phyloP scores from a whole-genome alignment of 2,888 invertebrate species.

The Diploptera punctata region DNA sequence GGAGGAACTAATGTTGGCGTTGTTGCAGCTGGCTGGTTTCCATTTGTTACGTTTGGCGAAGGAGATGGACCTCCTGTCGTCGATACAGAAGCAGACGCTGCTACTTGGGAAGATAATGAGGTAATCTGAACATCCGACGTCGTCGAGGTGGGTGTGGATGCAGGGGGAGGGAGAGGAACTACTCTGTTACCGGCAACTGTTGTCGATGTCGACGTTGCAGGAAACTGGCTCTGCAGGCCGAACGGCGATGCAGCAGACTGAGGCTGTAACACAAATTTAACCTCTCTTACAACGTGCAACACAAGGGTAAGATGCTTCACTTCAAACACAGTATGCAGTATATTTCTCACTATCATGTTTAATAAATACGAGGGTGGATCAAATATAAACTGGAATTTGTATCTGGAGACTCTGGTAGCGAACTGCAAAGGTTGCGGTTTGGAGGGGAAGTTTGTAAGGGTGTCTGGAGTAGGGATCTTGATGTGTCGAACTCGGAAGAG shows the following conservation, averaged over 20 bases:
- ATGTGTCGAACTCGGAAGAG: too few relatives aligned
- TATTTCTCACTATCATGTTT: too few relatives aligned
- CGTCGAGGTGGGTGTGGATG: constrained; percentile 14
- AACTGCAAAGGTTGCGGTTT: too few relatives aligned
- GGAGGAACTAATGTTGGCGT: constrained; percentile 29
- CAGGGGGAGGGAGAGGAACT: constrained; percentile 30
- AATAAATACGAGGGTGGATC: too few relatives aligned
- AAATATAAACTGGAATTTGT: too few relatives aligned
- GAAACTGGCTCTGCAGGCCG: constrained; percentile 29
- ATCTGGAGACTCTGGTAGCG: too few relatives aligned
- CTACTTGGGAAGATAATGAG: constrained; percentile 9
- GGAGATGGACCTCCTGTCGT: constrained; percentile 33
- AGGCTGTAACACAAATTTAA: too few relatives aligned
- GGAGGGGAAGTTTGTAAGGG: too few relatives aligned
- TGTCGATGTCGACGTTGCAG: constrained; percentile 25
- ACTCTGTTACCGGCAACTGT: constrained; percentile 29
- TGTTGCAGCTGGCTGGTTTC: constrained; percentile 16
- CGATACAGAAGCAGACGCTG: constrained; percentile 23
- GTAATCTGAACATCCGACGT: neutral
- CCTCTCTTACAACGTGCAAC: too few relatives aligned
- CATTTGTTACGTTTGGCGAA: constrained; percentile 18
- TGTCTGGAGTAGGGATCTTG: too few relatives aligned
- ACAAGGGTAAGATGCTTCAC: too few relatives aligned
- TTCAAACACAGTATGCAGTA: too few relatives aligned
- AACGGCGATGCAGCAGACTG: constrained; percentile 26